Base-by-base conservation (phyloP, 2,888 invertebrate genomes). In the Toxonevra muliebris region DNA sequence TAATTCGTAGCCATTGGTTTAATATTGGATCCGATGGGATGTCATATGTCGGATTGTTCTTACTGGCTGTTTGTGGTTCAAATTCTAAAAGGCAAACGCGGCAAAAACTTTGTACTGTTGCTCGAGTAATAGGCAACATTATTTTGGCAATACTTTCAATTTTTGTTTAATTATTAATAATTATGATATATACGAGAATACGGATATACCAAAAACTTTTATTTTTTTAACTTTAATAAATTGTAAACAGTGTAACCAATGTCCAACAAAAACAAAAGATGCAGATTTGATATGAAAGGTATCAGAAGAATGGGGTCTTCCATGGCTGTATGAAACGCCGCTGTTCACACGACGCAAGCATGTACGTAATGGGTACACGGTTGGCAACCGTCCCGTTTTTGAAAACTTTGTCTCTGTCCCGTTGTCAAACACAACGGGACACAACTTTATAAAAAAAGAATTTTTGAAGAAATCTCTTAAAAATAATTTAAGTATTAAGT, bases 71-170 rank as follows among this genome's bases (percentile, higher is more conserved):
- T 1, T 63, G 55, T 15, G 53, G 50, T 17, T 65, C 20, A n/a
- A 72, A 15, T 20, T 72, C 69, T 40, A 60, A 13, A 1, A 72
- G 55, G 10, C 71, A 72, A 20, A 69, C 67, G 40, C 72, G 66
- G 53, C 72, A 72, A 43, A 71, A 69, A 15, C 66, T 54, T 13
- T 71, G 61, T 48, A 71, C 57, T 45, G 69, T 65, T 15, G 72
- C 72, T 10, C 70, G 66, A 3, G 72, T 58, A 12, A 72, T 65
- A 19, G 72, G 67, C 40, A 70, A 54, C 72, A 72, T 72, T 66
- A 20, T 15, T 53, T 55, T 12, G 8, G 20, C 20, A 7, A 4
- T 30, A 7, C 7, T 30, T 30, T 30, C 2, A 30, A 30, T 7
- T 41, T 30, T 41, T 30, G 12, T 58, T 59, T 45, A 59, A 17